These are phyloP conservation scores for Stenopsyche tienmushanensis DNA, from an alignment of 1,140 invertebrate species.

Conservation along the genomic window DNA sequence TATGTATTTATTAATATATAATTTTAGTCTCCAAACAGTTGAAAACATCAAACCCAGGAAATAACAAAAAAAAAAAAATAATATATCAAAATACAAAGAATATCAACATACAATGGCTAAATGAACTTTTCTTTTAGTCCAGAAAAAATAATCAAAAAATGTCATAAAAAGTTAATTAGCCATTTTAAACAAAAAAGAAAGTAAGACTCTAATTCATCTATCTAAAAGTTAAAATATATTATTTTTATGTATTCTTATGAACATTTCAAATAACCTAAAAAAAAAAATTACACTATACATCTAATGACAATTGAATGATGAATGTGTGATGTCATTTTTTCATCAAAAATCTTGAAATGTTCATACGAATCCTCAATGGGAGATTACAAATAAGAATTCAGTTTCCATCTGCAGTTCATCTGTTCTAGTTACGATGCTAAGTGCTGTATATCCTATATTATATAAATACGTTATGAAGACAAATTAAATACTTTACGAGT, in stretches of 20 bases:
- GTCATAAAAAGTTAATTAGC: background rate
- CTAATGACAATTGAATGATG: background rate
- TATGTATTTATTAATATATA: no score
- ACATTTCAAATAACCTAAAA: slow-evolving; percentile 19
- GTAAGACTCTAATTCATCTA: slow-evolving; percentile 16
- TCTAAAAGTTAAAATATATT: slow-evolving; percentile 24
- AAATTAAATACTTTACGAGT: no score
- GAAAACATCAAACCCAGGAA: no score
- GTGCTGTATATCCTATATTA: no score
- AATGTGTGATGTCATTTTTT: background rate
- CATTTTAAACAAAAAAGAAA: background rate
- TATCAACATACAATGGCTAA: no score
- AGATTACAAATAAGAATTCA: background rate
- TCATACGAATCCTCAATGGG: slow-evolving; percentile 14
- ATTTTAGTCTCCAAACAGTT: no score
- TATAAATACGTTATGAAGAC: no score
- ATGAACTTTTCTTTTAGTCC: no score
- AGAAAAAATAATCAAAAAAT: background rate
- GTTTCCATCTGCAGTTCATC: slow-evolving; percentile 19
- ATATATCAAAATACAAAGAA: no score
- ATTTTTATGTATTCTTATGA: slow-evolving; percentile 19
- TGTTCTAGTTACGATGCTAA: background rate
- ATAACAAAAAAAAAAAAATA: no score
- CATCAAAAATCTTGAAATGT: slow-evolving; percentile 17
- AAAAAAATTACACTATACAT: slow-evolving; percentile 18